Evolutionary conservation across 2,113 vertebrate species (phyloP), one percentile per base, ranked within the genome.

Genomic region (Zeus faber): DNA sequence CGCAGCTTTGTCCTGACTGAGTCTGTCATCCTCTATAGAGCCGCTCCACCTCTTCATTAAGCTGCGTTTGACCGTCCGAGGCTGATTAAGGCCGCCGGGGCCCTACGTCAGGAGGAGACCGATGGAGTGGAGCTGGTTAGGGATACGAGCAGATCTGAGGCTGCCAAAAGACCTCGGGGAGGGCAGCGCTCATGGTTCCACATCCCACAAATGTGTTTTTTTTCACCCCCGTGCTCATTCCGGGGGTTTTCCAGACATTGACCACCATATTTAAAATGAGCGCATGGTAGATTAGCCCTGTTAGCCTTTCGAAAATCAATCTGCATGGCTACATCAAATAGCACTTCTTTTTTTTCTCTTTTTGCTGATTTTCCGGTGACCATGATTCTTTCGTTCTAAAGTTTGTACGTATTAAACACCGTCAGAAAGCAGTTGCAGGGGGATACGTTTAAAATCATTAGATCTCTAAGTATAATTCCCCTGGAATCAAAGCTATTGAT

Each of bases 271-370:
- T 66, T 29, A 63, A 52, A 48, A 46, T 39, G 2, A 17, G 52
- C 40, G 62, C 65, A 76, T 65, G 53, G 73, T 62, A 71, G 76
- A 83, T 81, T 77, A 81, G 72, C 62, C 70, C 70, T 8, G 70
- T 63, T 80, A 70, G 65, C 56, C 65, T 68, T 78, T 71, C 58
- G 41, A 40, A 74, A 86, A 83, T 84, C 74, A 84, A 84, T 83
- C 76, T 61, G 70, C 59, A 50, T 37, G 50, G 11, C 50, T 14
- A n/a, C 47, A 29, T 58, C 64, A 58, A 59, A 60, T 48, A 41
- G 50, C 50, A 47, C 57, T 71, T 72, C 54, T 67, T 57, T 61
- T 70, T 50, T 53, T 69, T 54, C 43, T 24, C 72, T 74, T 67
- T 48, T 71, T 67, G n/a, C 65, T 80, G n/a, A n/a, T n/a, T n/a